Base-by-base conservation (phyloP, 2,113 vertebrate species). In the Microtus pennsylvanicus region DNA sequence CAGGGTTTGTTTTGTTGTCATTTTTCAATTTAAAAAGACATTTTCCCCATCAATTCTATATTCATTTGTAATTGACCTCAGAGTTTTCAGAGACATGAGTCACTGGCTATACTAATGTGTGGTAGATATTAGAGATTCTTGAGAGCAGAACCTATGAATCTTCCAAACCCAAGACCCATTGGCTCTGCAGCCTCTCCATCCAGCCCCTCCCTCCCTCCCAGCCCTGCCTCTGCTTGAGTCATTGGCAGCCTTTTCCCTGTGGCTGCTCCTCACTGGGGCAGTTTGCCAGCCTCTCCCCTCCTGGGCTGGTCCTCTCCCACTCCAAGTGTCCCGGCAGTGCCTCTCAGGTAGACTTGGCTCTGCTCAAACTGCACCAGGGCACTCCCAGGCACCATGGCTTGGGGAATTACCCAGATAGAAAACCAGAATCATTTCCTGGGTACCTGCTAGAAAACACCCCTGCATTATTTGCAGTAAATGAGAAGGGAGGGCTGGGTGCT, bases 61-160 rank as follows among this genome's bases (percentile, higher is more conserved):
- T 61, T 94, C 8, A 24, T 87, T 82, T 92, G 12, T 85, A 55
- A 30, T 76, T 87, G 91, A 91, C 61, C 38, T 81, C 70, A 45
- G 88, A 17, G n/a, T 83, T 92, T 94, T 89, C 28, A 87, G 78
- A 77, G 86, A 82, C 35, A 8, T 87, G 69, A 83, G n/a, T 82
- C 69, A 55, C 61, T 87, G 63, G 47, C 35, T 93, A 94, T 78
- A 42, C 76, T 74, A 91, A 83, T 52, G 6, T 45, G 3, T 75
- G 30, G n/a, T 70, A 45, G 35, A 92, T 45, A 24, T 24, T 92
- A 22, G 80, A 24, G 10, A n/a, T 38, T 90, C 38, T 96, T 87
- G 16, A 85, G 76, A 35, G 70, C 58, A 38, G 42, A 78, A 86
- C 26, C 47, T 22, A 69, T 65, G 42, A 82, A 42, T 42, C 5